These are phyloP conservation scores for Urocitellus parryii DNA, from an alignment of 2,113 vertebrate genomes.

Conservation along the genomic window DNA sequence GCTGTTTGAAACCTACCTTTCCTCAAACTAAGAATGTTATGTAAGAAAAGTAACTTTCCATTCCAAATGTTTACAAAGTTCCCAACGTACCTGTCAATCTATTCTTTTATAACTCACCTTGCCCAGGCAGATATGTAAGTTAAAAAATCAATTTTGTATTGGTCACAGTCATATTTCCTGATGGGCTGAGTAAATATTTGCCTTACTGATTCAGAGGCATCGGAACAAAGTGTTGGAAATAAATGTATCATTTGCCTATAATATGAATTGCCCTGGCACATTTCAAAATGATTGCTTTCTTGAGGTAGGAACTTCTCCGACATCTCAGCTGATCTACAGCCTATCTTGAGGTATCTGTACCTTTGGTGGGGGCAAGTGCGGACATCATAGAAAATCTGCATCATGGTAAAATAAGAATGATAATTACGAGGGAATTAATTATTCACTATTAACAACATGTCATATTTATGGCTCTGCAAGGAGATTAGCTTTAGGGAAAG, in stretches of 20 bases:
- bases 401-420: not conserved
- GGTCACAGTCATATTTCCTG: conserved; percentile 42
- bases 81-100: not conserved
- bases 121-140: not conserved
- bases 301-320: not conserved
- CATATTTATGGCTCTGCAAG: conserved; percentile 64
- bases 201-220: conserved; percentile 44
- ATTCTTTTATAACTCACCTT: conserved; percentile 27
- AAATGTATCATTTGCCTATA: conserved; percentile 18
- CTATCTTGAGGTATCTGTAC: not conserved
- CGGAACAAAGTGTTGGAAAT: conserved; percentile 51
- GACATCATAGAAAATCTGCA: not conserved
- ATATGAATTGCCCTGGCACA: conserved; percentile 12
- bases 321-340: not conserved
- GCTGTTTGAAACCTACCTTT: not conserved
- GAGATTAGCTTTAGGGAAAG: conserved; percentile 72
- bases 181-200: conserved; percentile 65
- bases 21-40: not conserved
- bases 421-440: conserved; percentile 62
- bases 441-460: conserved; percentile 33
- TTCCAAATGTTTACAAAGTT: conserved; percentile 50
- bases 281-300: conserved; percentile 53
- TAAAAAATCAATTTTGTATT: conserved; percentile 63
- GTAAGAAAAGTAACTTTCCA: not conserved
- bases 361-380: not conserved